These are phyloP conservation scores for Nephrotoma flavescens DNA, from an alignment of 2,888 invertebrate genomes.

Conservation along the genomic window DNA sequence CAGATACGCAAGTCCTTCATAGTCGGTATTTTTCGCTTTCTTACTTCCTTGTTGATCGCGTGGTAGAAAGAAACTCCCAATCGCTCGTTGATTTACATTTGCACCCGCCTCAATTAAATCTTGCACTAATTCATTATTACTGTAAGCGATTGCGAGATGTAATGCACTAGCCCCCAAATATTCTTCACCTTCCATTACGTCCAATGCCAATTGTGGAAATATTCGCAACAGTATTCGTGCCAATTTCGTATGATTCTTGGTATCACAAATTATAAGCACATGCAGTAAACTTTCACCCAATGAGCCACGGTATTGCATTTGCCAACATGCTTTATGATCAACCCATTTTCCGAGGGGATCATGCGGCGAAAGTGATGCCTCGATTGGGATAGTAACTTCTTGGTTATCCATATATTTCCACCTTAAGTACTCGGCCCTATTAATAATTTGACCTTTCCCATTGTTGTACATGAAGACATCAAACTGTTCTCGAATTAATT, in stretches of 20 bases:
- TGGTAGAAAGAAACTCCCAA: constrained; percentile 91
- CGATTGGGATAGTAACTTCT: constrained; percentile 72
- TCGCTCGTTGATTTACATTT: constrained; percentile 81
- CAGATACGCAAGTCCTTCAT: constrained; percentile 91
- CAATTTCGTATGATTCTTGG: constrained; percentile 52
- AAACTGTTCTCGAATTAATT: constrained; percentile 72
- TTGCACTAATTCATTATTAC: constrained; percentile 88
- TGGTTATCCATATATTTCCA: constrained; percentile 83
- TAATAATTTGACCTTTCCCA: constrained; percentile 71
- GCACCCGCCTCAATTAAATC: constrained; percentile 87
- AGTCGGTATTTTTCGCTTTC: constrained; percentile 73
- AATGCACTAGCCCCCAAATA: constrained; percentile 90
- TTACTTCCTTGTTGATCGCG: constrained; percentile 77
- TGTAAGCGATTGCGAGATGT: constrained; percentile 92
- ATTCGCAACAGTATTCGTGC: constrained; percentile 81
- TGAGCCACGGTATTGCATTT: constrained; percentile 90
- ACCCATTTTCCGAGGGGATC: constrained; percentile 80
- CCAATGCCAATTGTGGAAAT: constrained; percentile 79
- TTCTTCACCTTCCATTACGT: constrained; percentile 95
- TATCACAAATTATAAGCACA: constrained; percentile 88
- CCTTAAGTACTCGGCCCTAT: constrained; percentile 71
- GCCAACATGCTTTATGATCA: constrained; percentile 94
- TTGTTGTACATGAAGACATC: constrained; percentile 76
- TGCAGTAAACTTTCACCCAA: constrained; percentile 91
- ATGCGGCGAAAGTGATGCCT: constrained; percentile 68